Conservation (phyloP, 2,888 invertebrate genomes). For the Nebria brevicollis region DNA sequence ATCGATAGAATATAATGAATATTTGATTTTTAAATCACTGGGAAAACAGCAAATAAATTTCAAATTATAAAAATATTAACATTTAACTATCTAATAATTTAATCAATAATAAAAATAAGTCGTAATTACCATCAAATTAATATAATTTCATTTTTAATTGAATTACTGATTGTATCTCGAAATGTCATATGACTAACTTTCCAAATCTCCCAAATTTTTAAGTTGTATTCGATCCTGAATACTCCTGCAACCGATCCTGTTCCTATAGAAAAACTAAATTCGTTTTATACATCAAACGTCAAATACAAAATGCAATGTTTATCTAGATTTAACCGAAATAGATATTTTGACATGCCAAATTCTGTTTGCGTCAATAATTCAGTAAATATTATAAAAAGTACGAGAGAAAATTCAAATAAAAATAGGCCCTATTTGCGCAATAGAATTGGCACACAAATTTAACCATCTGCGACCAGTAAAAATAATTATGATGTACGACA, state of each 20-base stretch:
- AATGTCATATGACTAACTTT: background rate
- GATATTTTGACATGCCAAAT: constrained; percentile 10
- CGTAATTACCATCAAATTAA: too few relatives aligned
- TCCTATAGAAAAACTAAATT: background rate
- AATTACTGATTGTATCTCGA: background rate
- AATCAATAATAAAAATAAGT: too few relatives aligned
- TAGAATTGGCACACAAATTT: constrained; percentile 7
- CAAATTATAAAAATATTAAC: background rate
- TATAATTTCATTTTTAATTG: too few relatives aligned
- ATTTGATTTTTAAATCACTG: background rate
- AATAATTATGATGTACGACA: constrained; percentile 12
- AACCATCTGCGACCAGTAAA: constrained; percentile 12
- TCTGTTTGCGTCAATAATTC: constrained; percentile 13
- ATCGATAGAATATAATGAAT: background rate
- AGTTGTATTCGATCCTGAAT: background rate
- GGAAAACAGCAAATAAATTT: background rate
- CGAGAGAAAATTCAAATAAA: background rate
- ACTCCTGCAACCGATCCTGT: background rate
- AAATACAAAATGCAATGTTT: constrained; percentile 7
- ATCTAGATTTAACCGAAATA: constrained; percentile 5
- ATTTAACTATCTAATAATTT: too few relatives aligned
- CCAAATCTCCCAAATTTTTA: background rate
- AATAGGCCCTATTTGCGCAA: constrained; percentile 17
- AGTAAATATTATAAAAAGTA: background rate
- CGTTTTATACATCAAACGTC: constrained; percentile 6